Evolutionary conservation across 2,113 vertebrate genomes (phyloP).

Genomic region (Numida meleagris): DNA sequence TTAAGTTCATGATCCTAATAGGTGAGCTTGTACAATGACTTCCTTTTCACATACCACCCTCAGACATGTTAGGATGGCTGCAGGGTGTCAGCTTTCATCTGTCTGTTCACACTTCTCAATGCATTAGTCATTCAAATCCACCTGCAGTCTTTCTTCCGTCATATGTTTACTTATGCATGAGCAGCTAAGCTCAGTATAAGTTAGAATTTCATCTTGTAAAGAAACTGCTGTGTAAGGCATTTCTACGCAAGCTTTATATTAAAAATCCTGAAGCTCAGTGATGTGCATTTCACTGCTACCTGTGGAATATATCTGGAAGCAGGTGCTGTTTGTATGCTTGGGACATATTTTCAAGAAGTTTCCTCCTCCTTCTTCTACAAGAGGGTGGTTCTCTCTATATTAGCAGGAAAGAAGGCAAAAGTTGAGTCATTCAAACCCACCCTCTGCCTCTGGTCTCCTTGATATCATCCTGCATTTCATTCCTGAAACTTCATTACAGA

Average conservation of each 20-base stretch:
- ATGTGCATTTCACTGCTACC: neutral
- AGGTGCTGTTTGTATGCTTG: neutral
- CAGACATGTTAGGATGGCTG: neutral
- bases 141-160: conserved; percentile 19
- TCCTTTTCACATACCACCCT: neutral
- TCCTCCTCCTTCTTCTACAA: neutral
- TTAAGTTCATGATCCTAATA: neutral
- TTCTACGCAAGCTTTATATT: neutral
- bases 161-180: neutral
- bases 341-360: neutral
- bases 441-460: neutral
- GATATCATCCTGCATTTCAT: neutral
- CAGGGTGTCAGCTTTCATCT: conserved; percentile 5
- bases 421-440: neutral
- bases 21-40: neutral
- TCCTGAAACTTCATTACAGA: neutral
- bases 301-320: neutral
- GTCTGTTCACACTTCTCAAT: conserved; percentile 13
- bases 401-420: neutral
- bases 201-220: neutral
- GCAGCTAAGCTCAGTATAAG: conserved; percentile 28
- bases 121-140: conserved; percentile 30
- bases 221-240: neutral
- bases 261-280: neutral
- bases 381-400: neutral